A percentile compares a stretch with the other conserved stretches of the same genome.
Conservation (phyloP, 1,140 invertebrate genomes). For the Popillia japonica region DNA sequence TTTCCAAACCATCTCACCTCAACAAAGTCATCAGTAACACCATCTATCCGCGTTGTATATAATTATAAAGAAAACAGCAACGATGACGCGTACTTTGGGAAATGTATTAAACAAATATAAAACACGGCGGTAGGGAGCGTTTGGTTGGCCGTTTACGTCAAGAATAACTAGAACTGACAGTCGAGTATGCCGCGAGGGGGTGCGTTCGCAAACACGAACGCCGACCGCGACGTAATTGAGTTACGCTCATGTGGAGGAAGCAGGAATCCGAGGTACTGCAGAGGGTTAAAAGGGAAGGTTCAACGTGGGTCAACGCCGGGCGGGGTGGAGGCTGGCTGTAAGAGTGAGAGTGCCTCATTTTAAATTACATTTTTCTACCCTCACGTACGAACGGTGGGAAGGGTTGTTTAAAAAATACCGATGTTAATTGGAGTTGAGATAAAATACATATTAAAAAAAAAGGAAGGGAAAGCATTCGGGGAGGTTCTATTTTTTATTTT, state of each 20-base stretch:
- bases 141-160: background rate
- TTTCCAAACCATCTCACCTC: too few relatives aligned
- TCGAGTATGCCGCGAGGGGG: background rate
- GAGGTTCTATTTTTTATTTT: background rate
- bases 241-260: background rate
- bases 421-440: background rate
- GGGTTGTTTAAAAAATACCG: background rate
- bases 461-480: too few relatives aligned
- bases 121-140: background rate
- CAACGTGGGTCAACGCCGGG: background rate
- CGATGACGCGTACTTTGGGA: background rate
- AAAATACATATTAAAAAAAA: background rate
- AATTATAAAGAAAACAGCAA: background rate
- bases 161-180: background rate
- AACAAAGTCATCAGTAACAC: background rate
- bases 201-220: background rate
- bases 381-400: too few relatives aligned
- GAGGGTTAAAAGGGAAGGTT: too few relatives aligned
- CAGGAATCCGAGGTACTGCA: background rate
- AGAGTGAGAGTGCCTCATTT: background rate
- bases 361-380: background rate
- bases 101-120: conserved; percentile 12
- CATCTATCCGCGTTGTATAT: background rate
- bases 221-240: conserved; percentile 1
- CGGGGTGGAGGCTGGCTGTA: background rate